phyloP scores from a whole-genome alignment of 2,888 invertebrate species.

The Linyphia triangularis region DNA sequence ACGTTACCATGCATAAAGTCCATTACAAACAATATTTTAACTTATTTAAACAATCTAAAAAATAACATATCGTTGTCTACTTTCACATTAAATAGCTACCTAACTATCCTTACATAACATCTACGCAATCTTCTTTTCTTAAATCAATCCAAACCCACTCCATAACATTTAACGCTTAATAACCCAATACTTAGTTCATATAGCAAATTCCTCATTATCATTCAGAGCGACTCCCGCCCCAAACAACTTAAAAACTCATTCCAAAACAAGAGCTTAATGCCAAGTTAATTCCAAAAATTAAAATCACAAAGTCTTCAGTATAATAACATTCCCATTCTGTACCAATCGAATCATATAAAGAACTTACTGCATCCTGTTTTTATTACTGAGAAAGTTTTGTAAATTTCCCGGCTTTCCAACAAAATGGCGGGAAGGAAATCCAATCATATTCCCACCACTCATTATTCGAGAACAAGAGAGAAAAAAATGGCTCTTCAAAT shows the following conservation, averaged over 20 bases:
- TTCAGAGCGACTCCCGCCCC: neutral
- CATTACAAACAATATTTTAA: too few species aligned
- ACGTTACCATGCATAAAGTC: too few species aligned
- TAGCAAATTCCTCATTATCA: neutral
- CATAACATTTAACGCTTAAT: too few species aligned
- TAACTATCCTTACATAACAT: too few species aligned
- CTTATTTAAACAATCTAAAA: too few species aligned
- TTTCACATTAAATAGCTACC: too few species aligned
- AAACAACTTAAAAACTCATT: neutral
- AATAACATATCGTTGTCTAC: too few species aligned
- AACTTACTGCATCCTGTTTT: neutral
- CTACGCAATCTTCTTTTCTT: too few species aligned
- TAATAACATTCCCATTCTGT: neutral
- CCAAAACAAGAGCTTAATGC: neutral
- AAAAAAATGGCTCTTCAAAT: constrained; percentile 28
- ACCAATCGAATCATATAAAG: neutral
- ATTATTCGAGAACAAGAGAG: neutral
- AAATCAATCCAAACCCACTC: too few species aligned
- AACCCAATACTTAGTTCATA: too few species aligned
- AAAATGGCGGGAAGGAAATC: constrained; percentile 22
- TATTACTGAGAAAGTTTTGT: neutral
- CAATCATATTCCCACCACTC: constrained; percentile 18
- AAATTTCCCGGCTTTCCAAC: constrained; percentile 6
- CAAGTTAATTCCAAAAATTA: constrained; percentile 16
- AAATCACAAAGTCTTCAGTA: neutral